Percentiles rank a stretch among this genome's conserved stretches.
Conservation (phyloP, 2,888 invertebrate genomes). For the Perizoma flavofasciatum region DNA sequence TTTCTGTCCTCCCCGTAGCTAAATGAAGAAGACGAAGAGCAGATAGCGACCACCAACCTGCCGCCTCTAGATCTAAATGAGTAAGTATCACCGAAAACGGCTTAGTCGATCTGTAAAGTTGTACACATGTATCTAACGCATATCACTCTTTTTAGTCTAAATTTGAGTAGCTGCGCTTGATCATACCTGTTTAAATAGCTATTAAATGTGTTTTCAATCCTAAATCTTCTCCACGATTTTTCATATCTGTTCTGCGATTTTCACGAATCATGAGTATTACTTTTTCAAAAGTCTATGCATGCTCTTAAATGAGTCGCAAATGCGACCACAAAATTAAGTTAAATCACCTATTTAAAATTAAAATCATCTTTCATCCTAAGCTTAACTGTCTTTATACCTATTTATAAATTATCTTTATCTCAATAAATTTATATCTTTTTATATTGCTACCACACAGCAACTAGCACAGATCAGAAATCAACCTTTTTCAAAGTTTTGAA, state of each 20-base stretch:
- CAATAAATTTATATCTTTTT: too few relatives aligned
- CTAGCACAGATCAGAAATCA: too few relatives aligned
- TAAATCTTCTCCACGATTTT: neutral
- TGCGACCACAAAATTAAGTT: neutral
- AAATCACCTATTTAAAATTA: too few relatives aligned
- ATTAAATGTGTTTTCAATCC: neutral
- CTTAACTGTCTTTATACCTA: too few relatives aligned
- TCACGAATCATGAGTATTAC: too few relatives aligned
- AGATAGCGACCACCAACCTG: constrained; percentile 62
- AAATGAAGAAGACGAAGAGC: constrained; percentile 70
- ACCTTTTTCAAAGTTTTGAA: too few relatives aligned
- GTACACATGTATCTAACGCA: constrained; percentile 4
- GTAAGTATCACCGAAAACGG: constrained; percentile 58
- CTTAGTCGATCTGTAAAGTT: constrained; percentile 21
- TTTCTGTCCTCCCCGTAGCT: constrained; percentile 69
- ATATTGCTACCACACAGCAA: too few relatives aligned
- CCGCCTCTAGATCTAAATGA: constrained; percentile 70
- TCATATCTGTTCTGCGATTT: too few relatives aligned
- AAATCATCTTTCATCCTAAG: too few relatives aligned
- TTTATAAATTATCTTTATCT: too few relatives aligned
- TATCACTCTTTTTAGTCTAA: constrained; percentile 14
- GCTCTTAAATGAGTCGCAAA: constrained; percentile 1
- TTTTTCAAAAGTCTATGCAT: neutral
- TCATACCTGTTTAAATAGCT: neutral
- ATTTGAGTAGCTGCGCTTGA: constrained; percentile 11